These are phyloP conservation scores for Panthera tigris DNA, from an alignment of 2,113 vertebrate genomes.

Conservation along the genomic window DNA sequence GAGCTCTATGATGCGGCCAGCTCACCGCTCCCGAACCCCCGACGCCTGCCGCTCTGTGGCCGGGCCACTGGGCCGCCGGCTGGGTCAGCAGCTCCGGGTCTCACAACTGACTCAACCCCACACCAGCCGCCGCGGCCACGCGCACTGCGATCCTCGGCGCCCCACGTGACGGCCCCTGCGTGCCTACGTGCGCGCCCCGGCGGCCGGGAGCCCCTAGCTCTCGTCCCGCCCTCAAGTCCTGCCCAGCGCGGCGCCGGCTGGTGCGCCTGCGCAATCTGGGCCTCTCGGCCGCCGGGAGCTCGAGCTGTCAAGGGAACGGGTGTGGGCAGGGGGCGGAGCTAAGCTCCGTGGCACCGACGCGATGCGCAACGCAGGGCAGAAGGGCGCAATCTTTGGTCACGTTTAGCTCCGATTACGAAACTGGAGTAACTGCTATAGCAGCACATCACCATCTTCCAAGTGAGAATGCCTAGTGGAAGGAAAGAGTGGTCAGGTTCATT, in stretches of 20 bases:
- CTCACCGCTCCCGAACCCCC: conserved; percentile 28
- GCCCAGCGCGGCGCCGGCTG: background rate
- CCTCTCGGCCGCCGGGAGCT: background rate
- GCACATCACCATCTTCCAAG: background rate
- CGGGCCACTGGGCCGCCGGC: background rate
- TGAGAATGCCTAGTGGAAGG: background rate
- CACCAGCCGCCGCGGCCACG: conserved; percentile 67
- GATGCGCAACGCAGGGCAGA: background rate
- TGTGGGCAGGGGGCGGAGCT: background rate
- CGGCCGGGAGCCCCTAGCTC: background rate
- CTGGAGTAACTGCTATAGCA: background rate
- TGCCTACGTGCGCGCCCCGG: conserved; percentile 54
- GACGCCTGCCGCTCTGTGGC: conserved; percentile 48
- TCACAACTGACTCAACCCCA: conserved; percentile 73
- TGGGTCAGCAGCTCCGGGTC: conserved; percentile 57
- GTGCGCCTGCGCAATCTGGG: conserved; percentile 21
- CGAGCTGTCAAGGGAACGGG: background rate
- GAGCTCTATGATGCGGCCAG: conserved; percentile 10
- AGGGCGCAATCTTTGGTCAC: background rate
- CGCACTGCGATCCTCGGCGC: conserved; percentile 74
- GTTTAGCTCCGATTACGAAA: background rate
- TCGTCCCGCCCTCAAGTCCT: background rate
- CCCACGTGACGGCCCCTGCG: conserved; percentile 69
- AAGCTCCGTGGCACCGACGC: accelerated
- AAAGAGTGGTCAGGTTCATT: accelerated